A percentile compares a stretch with the other conserved stretches of the same genome.
These are phyloP conservation scores for Spizaetus ornatus DNA, from an alignment of 2,113 vertebrate species.

Conservation along the genomic window DNA sequence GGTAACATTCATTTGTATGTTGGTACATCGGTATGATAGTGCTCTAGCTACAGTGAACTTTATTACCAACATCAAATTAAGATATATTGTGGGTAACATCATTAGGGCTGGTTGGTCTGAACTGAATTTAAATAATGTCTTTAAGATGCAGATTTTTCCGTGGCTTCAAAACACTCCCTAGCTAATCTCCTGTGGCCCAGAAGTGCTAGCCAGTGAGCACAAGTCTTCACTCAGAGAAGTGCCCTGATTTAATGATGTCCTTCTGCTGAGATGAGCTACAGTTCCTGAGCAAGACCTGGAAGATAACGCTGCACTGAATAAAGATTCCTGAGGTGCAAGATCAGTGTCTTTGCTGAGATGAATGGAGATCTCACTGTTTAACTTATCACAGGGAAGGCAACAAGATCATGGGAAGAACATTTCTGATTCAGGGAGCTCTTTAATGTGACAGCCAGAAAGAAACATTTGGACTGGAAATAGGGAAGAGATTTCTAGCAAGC, in stretches of 20 bases:
- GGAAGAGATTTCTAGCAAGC: background rate
- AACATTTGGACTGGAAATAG: background rate
- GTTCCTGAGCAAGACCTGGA: background rate
- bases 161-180: background rate
- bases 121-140: constrained; percentile 61
- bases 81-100: constrained; percentile 62
- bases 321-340: background rate
- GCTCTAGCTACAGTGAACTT: constrained; percentile 49
- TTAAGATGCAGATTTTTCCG: constrained; percentile 24
- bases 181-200: background rate
- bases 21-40: background rate
- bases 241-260: background rate
- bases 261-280: background rate
- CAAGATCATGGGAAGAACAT: background rate
- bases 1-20: constrained; percentile 55
- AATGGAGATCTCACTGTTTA: background rate
- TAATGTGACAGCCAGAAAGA: background rate
- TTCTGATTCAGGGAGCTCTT: background rate
- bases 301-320: background rate
- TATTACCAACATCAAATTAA: constrained; percentile 67
- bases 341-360: background rate
- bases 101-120: constrained; percentile 36
- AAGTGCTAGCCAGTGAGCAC: background rate
- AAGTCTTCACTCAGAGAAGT: background rate
- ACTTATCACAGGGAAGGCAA: background rate